These are phyloP conservation scores for Thymelicus sylvestris DNA, from an alignment of 2,888 invertebrate species.

Conservation along the genomic window DNA sequence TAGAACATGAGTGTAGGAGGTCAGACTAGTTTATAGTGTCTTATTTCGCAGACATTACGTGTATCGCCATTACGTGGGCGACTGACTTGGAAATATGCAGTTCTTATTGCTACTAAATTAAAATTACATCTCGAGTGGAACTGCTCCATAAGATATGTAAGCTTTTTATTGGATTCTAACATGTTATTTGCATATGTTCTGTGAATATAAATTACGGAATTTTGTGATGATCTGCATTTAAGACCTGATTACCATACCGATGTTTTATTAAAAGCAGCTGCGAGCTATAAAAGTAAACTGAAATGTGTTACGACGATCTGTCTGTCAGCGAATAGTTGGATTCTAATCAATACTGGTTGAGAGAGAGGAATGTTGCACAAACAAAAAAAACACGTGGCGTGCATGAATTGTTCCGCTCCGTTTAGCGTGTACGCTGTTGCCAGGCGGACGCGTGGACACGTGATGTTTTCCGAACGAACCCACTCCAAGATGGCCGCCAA, in stretches of 20 bases:
- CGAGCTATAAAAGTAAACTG: background rate
- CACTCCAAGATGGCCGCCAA: constrained; percentile 77
- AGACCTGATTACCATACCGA: background rate
- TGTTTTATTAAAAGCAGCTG: background rate
- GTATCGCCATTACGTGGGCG: constrained; percentile 54
- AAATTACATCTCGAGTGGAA: constrained; percentile 8
- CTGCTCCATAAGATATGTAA: background rate
- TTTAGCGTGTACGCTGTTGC: constrained; percentile 76
- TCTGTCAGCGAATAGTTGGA: constrained; percentile 42
- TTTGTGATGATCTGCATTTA: background rate
- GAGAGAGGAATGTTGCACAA: constrained; percentile 71
- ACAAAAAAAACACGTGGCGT: constrained; percentile 78
- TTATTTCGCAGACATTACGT: constrained; percentile 49
- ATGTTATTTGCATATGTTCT: constrained; percentile 5
- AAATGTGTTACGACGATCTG: constrained; percentile 5
- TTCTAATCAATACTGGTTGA: constrained; percentile 62
- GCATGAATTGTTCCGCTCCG: constrained; percentile 78
- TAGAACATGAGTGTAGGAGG: constrained; percentile 55
- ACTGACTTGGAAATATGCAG: constrained; percentile 29
- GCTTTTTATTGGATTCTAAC: constrained; percentile 4
- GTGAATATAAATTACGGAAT: background rate
- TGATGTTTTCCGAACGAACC: constrained; percentile 75
- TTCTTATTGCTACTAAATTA: constrained; percentile 23
- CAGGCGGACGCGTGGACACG: constrained; percentile 78
- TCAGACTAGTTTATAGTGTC: constrained; percentile 49